Conservation (phyloP, 2,888 invertebrate genomes). For the Thalpophila matura region DNA sequence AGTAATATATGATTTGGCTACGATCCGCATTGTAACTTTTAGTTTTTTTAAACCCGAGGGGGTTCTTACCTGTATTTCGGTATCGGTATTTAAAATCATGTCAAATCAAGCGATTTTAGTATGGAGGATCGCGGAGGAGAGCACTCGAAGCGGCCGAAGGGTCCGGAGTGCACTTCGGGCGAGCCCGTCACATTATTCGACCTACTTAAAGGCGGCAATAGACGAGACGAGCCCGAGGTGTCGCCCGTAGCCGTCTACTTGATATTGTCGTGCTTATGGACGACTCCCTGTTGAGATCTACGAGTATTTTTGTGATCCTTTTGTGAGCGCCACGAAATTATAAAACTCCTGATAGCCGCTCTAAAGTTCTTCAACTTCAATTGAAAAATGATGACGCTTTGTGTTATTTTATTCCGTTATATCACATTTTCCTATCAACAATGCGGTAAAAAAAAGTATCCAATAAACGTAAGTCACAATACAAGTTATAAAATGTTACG, state of each 20-base stretch:
- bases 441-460: constrained; percentile 21
- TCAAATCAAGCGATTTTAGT: constrained; percentile 89
- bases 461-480: constrained; percentile 38
- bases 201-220: constrained; percentile 85
- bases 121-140: constrained; percentile 79
- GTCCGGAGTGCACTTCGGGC: constrained; percentile 81
- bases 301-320: constrained; percentile 60
- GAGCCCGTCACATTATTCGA: constrained; percentile 88
- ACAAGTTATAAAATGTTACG: constrained; percentile 46
- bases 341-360: constrained; percentile 46
- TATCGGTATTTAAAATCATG: constrained; percentile 90
- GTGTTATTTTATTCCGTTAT: constrained; percentile 46
- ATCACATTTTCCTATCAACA: constrained; percentile 33
- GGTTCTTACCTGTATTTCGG: constrained; percentile 65
- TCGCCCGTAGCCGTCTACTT: constrained; percentile 75
- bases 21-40: constrained; percentile 9
- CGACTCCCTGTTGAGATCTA: constrained; percentile 62
- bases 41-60: constrained; percentile 26
- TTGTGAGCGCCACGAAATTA: constrained; percentile 59
- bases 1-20: constrained; percentile 14
- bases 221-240: constrained; percentile 79
- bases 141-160: constrained; percentile 78
- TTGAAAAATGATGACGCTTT: constrained; percentile 54
- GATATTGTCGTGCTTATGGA: constrained; percentile 72
- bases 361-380: constrained; percentile 46